A percentile compares a stretch with the other conserved stretches of the same genome.
Evolutionary conservation across 2,888 invertebrate species (phyloP).

Genomic region (Acanthopleura granulata): DNA sequence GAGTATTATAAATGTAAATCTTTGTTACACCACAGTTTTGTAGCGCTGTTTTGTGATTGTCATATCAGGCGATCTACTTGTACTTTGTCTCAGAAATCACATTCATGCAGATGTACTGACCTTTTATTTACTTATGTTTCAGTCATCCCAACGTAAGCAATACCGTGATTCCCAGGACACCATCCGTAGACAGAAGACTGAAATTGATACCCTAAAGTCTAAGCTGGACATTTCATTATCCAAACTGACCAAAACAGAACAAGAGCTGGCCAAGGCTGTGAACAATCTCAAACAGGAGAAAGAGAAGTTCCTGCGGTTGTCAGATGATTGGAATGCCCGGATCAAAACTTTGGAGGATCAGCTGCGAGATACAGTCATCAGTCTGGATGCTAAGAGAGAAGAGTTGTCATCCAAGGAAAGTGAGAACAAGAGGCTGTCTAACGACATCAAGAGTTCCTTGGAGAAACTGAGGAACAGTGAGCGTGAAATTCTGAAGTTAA

Average conservation of each 20-base stretch:
- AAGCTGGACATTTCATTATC: constrained; percentile 61
- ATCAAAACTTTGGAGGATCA: constrained; percentile 54
- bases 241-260: constrained; percentile 59
- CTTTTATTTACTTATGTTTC: not conserved
- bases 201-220: constrained; percentile 54
- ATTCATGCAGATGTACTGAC: not conserved
- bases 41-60: not conserved
- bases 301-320: constrained; percentile 55
- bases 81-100: no score
- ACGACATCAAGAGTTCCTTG: constrained; percentile 48
- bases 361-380: constrained; percentile 48
- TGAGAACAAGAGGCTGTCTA: constrained; percentile 52
- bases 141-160: constrained; percentile 13
- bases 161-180: constrained; percentile 49
- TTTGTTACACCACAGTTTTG: not conserved
- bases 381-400: constrained; percentile 54
- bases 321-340: constrained; percentile 56
- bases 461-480: constrained; percentile 56
- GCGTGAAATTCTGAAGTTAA: constrained; percentile 56
- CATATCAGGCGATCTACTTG: not conserved
- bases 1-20: no score
- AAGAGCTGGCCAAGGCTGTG: constrained; percentile 57
- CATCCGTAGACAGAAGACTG: constrained; percentile 53
- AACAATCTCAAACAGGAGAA: constrained; percentile 59
- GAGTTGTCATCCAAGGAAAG: constrained; percentile 51